Base-by-base conservation (phyloP, 1,140 invertebrate genomes). In the Drosophila ficusphila region DNA sequence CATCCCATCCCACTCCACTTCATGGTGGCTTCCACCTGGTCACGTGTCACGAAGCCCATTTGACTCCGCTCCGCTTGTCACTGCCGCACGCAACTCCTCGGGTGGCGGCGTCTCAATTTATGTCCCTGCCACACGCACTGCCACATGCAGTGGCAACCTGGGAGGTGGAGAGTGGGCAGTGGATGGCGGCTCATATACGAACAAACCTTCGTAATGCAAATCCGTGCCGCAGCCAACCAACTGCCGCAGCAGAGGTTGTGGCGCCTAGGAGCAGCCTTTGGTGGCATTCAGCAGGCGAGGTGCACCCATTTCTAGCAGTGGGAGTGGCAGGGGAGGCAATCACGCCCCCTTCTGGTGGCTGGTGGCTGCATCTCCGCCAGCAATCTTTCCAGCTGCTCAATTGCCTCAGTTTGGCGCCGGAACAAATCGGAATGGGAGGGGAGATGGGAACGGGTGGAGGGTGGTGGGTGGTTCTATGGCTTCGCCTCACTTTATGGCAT, bases 81-180 rank as follows among this genome's bases (percentile, higher is more conserved):
- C 46, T 29, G 76, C 29, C 8, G 23, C 78, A 82, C 78, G 78
- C 78, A 82, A 82, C 54, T 58, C 34, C 48, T 49, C 31, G 44
- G 44, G 47, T 44, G 12, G 39, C 67, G 47, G 73, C 56, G 73
- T 72, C 61, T 58, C 67, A 72, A 83, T 83, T 83, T 83, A 83
- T 79, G 81, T 76, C 54, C 65, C 60, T 41, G 29, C 52, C 77
- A 60, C 79, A 83, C 79, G 79, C 75, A 48, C 53, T 25, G 33
- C 39, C 31, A 46, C n/a, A 21, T 14, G 14, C 18, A 36, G 46
- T n/a, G n/a, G 21, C 5, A 25, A 2, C 39, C 19, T n/a, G n/a
- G n/a, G 11, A 18, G 19, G 16, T 1, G 1, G 25, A 4, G 9
- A 9, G 31, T 4, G 18, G n/a, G 34, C 9, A 25, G n/a, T n/a